Evolutionary conservation across 2,113 vertebrate species (phyloP).

Genomic region (Notothenia rossii): DNA sequence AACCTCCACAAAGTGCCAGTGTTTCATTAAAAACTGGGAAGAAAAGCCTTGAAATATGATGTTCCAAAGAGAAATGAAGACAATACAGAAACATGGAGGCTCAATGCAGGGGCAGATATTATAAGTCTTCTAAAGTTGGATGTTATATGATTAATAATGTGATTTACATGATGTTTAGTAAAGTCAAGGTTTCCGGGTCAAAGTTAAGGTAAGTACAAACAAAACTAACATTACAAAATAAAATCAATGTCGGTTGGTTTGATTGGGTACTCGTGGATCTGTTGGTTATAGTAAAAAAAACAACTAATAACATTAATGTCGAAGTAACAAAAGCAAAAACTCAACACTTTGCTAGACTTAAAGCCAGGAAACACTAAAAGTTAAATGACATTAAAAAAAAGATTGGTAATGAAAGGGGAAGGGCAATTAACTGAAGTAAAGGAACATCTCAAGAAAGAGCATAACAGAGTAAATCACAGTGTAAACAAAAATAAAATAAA

Average conservation of each 20-base stretch:
- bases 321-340: background rate
- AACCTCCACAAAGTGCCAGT: slow-evolving; percentile 7
- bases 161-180: background rate
- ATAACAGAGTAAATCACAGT: background rate
- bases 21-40: slow-evolving; percentile 17
- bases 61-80: background rate
- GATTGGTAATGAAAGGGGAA: too few species aligned
- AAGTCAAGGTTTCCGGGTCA: too few species aligned
- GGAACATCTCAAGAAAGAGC: background rate
- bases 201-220: too few species aligned
- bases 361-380: background rate
- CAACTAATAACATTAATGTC: background rate
- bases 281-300: background rate
- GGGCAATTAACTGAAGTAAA: background rate
- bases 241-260: background rate
- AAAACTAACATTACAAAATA: too few species aligned
- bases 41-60: slow-evolving; percentile 7
- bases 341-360: background rate
- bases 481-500: background rate
- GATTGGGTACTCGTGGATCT: background rate
- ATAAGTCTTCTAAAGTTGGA: background rate
- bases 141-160: background rate
- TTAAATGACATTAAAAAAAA: too few species aligned
- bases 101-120: background rate
- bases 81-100: slow-evolving; percentile 3